Base-by-base conservation (phyloP, 2,888 invertebrate species). In the Crepidodera aurea region DNA sequence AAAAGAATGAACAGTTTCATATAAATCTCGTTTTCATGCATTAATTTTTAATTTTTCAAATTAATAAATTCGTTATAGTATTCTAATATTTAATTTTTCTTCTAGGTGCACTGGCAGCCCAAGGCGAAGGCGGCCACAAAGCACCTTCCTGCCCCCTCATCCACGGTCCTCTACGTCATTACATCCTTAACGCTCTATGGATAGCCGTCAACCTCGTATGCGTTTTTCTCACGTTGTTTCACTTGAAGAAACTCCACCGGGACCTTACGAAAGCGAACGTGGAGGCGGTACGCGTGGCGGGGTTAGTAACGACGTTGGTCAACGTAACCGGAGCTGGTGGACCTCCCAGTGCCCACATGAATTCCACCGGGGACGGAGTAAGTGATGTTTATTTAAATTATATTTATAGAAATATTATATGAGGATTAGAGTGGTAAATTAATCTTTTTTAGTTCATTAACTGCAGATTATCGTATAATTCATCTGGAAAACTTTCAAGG, bases 151-250 rank as follows among this genome's bases (percentile, higher is more conserved):
- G 95, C 77, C 93, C 94, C 1, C 84, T 94, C 71, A 91, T 93
- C 51, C 90, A 94, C 79, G 94, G 94, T 19, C 92, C 94, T 60
- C 91, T 93, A 74, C 86, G 94, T 67, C 94, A 94, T 84, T 94
- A 94, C 82, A 92, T 95, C 64, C 88, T 95, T 70, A 94, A 94
- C 82, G 90, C 93, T 54, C 85, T 95, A 37, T 95, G 94, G 95
- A 93, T 94, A 73, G 87, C 91, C 69, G 92, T 94, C 74, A 92
- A 95, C 81, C 86, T 93, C 64, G 90, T 94, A 73, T 94, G 94
- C 82, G 90, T 94, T 53, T 86, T 89, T 51, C 84, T 94, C 67
- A 93, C 94, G 58, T 86, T 92, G 66, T 90, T 92, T 82, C 94
- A 94, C 81, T 87, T 95, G 73, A 85, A 89, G 78, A 90, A 90